Base-by-base conservation (phyloP, 2,113 vertebrate species). In the Ibidorhyncha struthersii region DNA sequence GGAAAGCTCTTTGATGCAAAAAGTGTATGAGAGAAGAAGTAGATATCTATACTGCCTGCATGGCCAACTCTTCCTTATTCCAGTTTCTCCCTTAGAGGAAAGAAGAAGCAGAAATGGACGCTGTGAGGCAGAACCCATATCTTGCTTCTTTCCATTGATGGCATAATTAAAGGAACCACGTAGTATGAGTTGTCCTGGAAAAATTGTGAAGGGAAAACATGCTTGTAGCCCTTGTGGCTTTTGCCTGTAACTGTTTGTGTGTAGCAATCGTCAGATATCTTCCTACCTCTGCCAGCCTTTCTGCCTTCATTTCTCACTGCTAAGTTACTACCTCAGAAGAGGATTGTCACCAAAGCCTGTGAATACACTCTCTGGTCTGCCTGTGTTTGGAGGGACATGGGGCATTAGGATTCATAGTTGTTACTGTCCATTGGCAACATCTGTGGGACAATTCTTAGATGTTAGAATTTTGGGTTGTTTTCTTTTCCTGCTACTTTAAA, bases 61-160 rank as follows among this genome's bases (percentile, higher is more conserved):
- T 15, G 14, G 18, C 10, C 13, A 41, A 22, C 12, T 26, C 13
- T 55, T 70, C 32, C n/a, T 29, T 53, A 32, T 45, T 72, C 17
- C 6, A 43, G 6, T 59, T 80, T 71, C n/a, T 34, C 7, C 34
- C 11, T 40, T 65, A n/a, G 10, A 52, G 55, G 14, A 82, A 56
- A 27, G 20, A 59, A 52, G 49, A 40, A 8, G 5, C 69, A 11
- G 12, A 85, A 69, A 56, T 32, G 29, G 20, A 19, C 12, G 15
- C 8, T 58, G 16, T 1, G 5, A 77, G 10, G 30, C 11, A 82
- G 21, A 79, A 21, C 1, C 1, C 4, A 3, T 65, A n/a, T 6
- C 2, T 12, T 45, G 2, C 4, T 71, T 84, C 49, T 81, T 74
- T 87, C 41, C 12, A 20, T 3, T 53, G 19, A 22, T 52, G 21